Percentiles rank a stretch among this genome's conserved stretches.
Conservation (phyloP, 2,888 invertebrate species). For the Cephus runcator region DNA sequence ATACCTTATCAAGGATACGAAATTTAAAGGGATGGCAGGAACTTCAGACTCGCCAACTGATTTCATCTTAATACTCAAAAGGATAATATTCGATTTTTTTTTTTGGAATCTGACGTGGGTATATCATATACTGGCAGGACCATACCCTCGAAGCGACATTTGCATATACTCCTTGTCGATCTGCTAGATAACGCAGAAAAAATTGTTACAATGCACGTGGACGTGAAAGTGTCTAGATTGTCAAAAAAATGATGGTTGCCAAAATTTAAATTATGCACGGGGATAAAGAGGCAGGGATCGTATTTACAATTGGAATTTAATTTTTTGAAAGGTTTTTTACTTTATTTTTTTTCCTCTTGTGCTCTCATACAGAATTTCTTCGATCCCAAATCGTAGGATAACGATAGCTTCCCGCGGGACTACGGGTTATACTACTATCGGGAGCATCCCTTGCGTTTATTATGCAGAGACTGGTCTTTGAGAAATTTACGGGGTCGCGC, state of each 20-base stretch:
- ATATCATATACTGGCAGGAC: not conserved
- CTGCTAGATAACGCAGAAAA: not conserved
- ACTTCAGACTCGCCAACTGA: slow-evolving; percentile 1
- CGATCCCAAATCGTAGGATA: not conserved
- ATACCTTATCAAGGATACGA: slow-evolving; percentile 11
- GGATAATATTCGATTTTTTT: not conserved
- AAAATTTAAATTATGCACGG: not conserved
- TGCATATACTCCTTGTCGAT: not conserved
- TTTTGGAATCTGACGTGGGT: not conserved
- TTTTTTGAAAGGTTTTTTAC: not conserved
- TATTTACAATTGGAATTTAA: not conserved
- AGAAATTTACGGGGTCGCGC: slow-evolving; percentile 22
- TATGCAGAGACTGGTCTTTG: slow-evolving; percentile 15
- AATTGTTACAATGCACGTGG: not conserved
- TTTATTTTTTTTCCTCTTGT: not conserved
- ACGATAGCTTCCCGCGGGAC: not conserved
- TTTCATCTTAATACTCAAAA: not conserved
- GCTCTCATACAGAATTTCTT: not conserved
- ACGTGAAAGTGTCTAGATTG: not conserved
- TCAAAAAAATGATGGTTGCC: not conserved
- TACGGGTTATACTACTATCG: not conserved
- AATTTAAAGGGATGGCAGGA: slow-evolving; percentile 11
- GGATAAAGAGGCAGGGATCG: not conserved
- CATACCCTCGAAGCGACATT: not conserved
- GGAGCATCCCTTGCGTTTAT: slow-evolving; percentile 2